These are phyloP conservation scores for Heliornis fulica DNA, from an alignment of 2,113 vertebrate genomes.

Conservation along the genomic window DNA sequence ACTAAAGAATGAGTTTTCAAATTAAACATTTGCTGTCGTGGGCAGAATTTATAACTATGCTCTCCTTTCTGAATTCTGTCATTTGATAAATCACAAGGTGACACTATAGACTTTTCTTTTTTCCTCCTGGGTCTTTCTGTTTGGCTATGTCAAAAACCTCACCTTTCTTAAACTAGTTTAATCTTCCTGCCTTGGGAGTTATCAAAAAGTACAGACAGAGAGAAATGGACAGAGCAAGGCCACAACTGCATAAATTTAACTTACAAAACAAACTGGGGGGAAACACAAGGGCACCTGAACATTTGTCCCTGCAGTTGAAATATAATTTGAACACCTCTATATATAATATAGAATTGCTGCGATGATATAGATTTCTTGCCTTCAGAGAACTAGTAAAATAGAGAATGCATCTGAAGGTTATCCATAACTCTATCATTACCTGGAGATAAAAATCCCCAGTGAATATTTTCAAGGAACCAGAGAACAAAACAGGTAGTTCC, in stretches of 20 bases:
- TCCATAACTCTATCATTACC: not conserved
- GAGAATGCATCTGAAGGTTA: not conserved
- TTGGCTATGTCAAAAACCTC: not conserved
- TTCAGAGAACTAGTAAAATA: not conserved
- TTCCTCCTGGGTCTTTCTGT: not conserved
- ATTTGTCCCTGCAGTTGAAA: not conserved
- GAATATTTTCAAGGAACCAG: not conserved
- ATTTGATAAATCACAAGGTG: not conserved
- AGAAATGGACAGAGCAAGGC: not conserved
- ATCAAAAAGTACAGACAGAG: not conserved
- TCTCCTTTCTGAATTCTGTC: not conserved
- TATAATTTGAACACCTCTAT: not conserved
- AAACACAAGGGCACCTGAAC: not conserved
- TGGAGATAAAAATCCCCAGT: not conserved
- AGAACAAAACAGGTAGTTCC: not conserved
- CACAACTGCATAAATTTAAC: not conserved
- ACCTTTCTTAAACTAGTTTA: not conserved
- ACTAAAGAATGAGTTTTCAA: not conserved
- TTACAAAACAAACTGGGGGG: not conserved
- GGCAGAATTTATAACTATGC: not conserved
- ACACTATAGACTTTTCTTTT: not conserved
- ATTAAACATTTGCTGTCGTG: not conserved
- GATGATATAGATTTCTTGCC: not conserved
- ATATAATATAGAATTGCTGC: not conserved
- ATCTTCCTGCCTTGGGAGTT: not conserved